A percentile compares a stretch with the other conserved stretches of the same genome.
Evolutionary conservation across 37 sponge, comb jelly and placozoan genomes (phyloP).

Genomic region (Ianthella basta): DNA sequence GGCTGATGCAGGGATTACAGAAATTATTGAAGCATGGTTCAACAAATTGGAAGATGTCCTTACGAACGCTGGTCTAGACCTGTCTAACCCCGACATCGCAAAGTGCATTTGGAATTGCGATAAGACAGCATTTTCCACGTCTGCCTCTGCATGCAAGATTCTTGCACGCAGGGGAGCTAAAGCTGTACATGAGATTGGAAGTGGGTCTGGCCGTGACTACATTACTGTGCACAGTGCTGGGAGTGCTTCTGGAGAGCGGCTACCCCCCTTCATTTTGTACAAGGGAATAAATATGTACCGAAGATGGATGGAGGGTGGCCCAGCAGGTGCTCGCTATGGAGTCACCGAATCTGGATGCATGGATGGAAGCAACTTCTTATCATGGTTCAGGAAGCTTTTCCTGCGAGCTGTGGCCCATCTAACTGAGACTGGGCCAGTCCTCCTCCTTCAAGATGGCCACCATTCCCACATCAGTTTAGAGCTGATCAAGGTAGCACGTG

Average conservation of each 20-base stretch:
- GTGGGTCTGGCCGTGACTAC: conserved; percentile 25
- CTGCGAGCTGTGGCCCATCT: conserved; percentile 29
- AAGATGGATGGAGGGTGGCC: conserved; percentile 31
- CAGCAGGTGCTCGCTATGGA: conserved; percentile 22
- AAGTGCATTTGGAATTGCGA: no score
- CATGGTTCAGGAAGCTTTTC: conserved; percentile 25
- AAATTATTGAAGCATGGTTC: background rate
- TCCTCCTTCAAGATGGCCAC: no score
- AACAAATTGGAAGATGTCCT: background rate
- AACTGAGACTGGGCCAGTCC: no score
- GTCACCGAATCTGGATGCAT: conserved; percentile 32
- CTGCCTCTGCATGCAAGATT: background rate
- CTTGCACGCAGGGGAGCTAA: conserved; percentile 6
- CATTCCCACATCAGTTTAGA: conserved; percentile 23
- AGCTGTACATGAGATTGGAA: conserved; percentile 1
- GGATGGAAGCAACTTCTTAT: conserved; percentile 25
- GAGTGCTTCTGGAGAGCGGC: conserved; percentile 7
- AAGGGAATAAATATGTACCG: conserved; percentile 27
- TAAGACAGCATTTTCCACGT: no score
- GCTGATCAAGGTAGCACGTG: background rate
- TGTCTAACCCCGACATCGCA: background rate
- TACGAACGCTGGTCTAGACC: background rate
- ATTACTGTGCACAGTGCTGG: conserved; percentile 36
- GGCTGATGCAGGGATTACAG: background rate
- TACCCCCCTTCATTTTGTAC: conserved; percentile 34